Base-by-base conservation (phyloP, 1,140 invertebrate species). In the Cherax quadricarinatus region DNA sequence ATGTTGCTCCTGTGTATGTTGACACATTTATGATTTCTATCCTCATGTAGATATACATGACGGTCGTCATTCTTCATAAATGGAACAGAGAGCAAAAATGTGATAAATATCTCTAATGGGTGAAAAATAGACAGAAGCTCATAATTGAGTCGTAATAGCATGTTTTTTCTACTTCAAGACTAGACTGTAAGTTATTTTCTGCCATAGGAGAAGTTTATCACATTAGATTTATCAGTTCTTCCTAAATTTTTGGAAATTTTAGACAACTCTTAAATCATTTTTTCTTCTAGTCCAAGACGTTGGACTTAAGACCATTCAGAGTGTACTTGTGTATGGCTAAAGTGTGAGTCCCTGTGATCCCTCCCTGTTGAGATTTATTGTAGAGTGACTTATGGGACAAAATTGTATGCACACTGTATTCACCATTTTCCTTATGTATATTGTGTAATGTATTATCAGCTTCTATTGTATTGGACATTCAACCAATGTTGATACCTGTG, bases 401-500 rank as follows among this genome's bases (percentile, higher is more conserved):
- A 24, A 75, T 75, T 75, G n/a, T 75, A n/a, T 75, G 24, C 14
- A 75, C n/a, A 24, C 70, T 75, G 70, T 75, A 75, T 30, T 30
- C 70, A 75, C 14, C 24, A 30, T 75, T 75, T 75, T 75, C n/a
- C 24, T 70, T 75, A 30, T 75, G 70, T 75, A 75, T 75, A 75
- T 75, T 75, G n/a, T 24, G n/a, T 83, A 21, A 53, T 60, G 51
- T 60, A 30, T 57, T 83, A 18, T 51, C 18, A 57, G 18, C n/a
- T 21, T 48, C 49, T 83, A 10, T 49, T 60, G 51, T 60, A 21
- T 57, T 57, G 57, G 81, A 83, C 49, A 57, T 41, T 60, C 57
- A 83, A 83, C 81, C n/a, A 57, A 83, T 60, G 30, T 21, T 83
- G 24, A 83, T 83, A 30, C 57, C 57, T 57, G 21, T 12, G 21